A percentile compares a stretch with the other conserved stretches of the same genome.
Conservation (phyloP, 1,140 invertebrate species). For the Coenobita brevimanus region DNA sequence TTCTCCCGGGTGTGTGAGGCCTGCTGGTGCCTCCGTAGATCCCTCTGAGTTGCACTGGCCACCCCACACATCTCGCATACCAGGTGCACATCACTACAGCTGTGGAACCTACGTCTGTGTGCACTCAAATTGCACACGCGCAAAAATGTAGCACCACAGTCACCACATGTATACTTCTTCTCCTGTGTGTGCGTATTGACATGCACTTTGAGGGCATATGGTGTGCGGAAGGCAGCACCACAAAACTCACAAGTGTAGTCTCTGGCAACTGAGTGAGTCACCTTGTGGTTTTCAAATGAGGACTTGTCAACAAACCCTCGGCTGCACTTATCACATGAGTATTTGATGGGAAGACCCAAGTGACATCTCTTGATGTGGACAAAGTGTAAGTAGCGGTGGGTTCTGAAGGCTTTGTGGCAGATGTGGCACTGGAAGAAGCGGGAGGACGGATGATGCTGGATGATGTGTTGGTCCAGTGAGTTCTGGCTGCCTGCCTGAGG, state of each 20-base stretch:
- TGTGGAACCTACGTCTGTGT: constrained; percentile 45
- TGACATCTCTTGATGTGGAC: constrained; percentile 48
- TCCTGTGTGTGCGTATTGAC: constrained; percentile 45
- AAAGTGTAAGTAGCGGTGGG: constrained; percentile 47
- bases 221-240: constrained; percentile 20
- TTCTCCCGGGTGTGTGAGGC: constrained; percentile 32
- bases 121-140: constrained; percentile 38
- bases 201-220: constrained; percentile 36
- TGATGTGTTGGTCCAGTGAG: constrained; percentile 44
- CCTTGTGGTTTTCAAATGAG: constrained; percentile 37
- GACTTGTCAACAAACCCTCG: constrained; percentile 50
- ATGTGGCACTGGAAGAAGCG: constrained; percentile 46
- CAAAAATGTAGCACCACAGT: constrained; percentile 43
- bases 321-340: constrained; percentile 44
- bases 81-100: constrained; percentile 21
- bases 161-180: constrained; percentile 34
- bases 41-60: constrained; percentile 13
- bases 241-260: constrained; percentile 40
- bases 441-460: constrained; percentile 37
- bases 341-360: constrained; percentile 46
- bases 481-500: constrained; percentile 46
- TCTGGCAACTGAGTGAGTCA: constrained; percentile 24
- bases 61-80: constrained; percentile 45
- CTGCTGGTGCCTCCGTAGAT: constrained; percentile 29
- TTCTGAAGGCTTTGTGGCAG: constrained; percentile 50